Percentiles rank a stretch among this genome's conserved stretches.
phyloP scores from a whole-genome alignment of 92 coral and sea anemone genomes.

The Parazoanthus darwini region DNA sequence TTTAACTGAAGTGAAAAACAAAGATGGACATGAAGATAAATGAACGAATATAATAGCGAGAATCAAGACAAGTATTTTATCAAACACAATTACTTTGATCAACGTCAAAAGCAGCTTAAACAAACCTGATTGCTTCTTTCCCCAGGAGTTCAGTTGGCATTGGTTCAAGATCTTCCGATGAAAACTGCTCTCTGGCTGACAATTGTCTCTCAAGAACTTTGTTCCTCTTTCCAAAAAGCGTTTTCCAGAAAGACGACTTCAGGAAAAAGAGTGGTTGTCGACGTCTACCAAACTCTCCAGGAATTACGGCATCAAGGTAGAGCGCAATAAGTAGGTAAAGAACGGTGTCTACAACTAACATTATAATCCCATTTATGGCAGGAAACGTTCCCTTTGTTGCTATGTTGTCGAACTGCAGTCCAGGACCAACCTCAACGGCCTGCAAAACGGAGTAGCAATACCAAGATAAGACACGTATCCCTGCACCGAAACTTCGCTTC shows the following conservation, averaged over 20 bases:
- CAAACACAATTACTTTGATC: not conserved
- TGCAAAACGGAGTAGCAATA: conserved; percentile 10
- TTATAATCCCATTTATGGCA: conserved; percentile 56
- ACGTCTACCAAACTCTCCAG: conserved; percentile 83
- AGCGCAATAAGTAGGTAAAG: conserved; percentile 78
- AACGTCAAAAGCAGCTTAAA: not conserved
- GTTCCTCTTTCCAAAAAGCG: conserved; percentile 46
- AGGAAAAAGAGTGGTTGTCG: conserved; percentile 73
- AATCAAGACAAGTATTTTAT: not conserved
- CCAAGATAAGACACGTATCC: not conserved
- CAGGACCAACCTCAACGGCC: conserved; percentile 63
- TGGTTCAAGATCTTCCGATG: conserved; percentile 71
- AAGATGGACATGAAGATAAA: not conserved
- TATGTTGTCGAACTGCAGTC: conserved; percentile 68
- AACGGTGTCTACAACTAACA: conserved; percentile 74
- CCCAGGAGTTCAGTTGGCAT: conserved; percentile 73
- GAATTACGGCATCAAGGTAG: conserved; percentile 87
- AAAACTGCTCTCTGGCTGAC: conserved; percentile 48
- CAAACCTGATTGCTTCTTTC: conserved; percentile 79
- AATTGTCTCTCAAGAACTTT: conserved; percentile 48
- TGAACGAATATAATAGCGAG: not conserved
- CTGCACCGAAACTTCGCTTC: not conserved
- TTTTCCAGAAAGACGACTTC: conserved; percentile 82
- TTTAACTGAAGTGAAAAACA: too few relatives aligned
- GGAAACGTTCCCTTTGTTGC: conserved; percentile 74